Percentiles rank a stretch among this genome's conserved stretches.
Evolutionary conservation across 1,140 invertebrate species (phyloP).

Genomic region (Phortica variegata): DNA sequence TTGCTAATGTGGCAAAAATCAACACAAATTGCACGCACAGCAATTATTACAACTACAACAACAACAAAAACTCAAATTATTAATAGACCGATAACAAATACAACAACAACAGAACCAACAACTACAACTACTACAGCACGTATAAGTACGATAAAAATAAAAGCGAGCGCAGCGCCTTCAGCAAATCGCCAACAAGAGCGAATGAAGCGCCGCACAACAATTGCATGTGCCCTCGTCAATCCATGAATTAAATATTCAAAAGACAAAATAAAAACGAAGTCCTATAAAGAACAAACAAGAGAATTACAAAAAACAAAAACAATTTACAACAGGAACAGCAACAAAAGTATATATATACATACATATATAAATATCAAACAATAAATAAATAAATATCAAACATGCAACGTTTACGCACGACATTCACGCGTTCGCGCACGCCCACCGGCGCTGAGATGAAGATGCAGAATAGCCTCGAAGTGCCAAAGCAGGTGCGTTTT

Average conservation of each 20-base stretch:
- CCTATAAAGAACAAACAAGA: too few species aligned
- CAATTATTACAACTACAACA: not conserved
- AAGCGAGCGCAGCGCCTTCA: too few species aligned
- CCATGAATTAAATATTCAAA: too few species aligned
- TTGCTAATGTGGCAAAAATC: slow-evolving; percentile 1
- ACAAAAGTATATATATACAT: too few species aligned
- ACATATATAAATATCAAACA: too few species aligned
- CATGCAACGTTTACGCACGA: slow-evolving; percentile 81
- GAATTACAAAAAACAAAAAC: not conserved
- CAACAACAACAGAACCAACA: slow-evolving; percentile 5
- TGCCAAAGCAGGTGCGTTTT: slow-evolving; percentile 80
- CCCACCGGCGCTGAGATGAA: slow-evolving; percentile 87
- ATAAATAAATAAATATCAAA: too few species aligned
- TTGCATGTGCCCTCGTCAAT: too few species aligned
- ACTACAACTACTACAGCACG: not conserved
- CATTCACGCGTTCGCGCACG: slow-evolving; percentile 81
- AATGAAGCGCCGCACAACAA: too few species aligned
- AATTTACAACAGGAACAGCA: slow-evolving; percentile 1
- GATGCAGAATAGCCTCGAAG: slow-evolving; percentile 83
- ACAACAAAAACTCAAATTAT: not conserved
- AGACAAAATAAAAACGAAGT: not conserved
- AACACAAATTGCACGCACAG: not conserved
- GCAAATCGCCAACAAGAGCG: too few species aligned
- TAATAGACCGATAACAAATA: not conserved
- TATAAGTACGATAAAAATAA: too few species aligned